Percentiles rank a stretch among this genome's conserved stretches.
These are phyloP conservation scores for Phoebastria nigripes DNA, from an alignment of 2,797 vertebrate species.

Conservation along the genomic window DNA sequence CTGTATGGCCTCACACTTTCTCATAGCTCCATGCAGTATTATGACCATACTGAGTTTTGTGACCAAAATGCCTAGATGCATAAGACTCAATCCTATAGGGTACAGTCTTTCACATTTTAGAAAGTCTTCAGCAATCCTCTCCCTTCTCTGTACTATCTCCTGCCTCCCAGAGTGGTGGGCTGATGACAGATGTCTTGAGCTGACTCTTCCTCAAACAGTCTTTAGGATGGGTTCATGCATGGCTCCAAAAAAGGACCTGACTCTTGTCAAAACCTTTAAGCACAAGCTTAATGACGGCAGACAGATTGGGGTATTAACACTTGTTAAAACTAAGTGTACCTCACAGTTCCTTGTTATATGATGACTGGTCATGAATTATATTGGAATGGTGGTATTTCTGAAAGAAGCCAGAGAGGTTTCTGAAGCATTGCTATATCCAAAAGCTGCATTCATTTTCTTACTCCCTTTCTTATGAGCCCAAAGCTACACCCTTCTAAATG, in stretches of 20 bases:
- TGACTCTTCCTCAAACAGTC: background rate
- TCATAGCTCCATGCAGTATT: background rate
- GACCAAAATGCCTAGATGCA: background rate
- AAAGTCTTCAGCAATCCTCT: background rate
- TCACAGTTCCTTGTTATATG: background rate
- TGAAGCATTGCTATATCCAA: background rate
- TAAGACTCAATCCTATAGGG: background rate
- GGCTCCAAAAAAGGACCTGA: background rate
- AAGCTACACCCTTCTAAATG: background rate
- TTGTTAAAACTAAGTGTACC: background rate
- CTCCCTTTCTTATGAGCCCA: background rate
- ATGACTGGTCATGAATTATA: background rate
- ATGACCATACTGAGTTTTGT: background rate
- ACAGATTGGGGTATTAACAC: background rate
- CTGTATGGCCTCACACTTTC: background rate
- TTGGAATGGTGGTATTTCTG: background rate
- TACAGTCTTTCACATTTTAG: background rate
- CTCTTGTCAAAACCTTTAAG: background rate
- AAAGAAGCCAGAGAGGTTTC: background rate
- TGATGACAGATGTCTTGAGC: background rate
- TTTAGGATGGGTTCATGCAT: background rate
- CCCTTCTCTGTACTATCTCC: background rate
- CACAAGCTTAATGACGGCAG: background rate
- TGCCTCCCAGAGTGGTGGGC: background rate
- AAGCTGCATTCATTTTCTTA: background rate